Evolutionary conservation across 2,113 vertebrate genomes (phyloP), one percentile per base, ranked within the genome.

Genomic region (Dasyprocta punctata): DNA sequence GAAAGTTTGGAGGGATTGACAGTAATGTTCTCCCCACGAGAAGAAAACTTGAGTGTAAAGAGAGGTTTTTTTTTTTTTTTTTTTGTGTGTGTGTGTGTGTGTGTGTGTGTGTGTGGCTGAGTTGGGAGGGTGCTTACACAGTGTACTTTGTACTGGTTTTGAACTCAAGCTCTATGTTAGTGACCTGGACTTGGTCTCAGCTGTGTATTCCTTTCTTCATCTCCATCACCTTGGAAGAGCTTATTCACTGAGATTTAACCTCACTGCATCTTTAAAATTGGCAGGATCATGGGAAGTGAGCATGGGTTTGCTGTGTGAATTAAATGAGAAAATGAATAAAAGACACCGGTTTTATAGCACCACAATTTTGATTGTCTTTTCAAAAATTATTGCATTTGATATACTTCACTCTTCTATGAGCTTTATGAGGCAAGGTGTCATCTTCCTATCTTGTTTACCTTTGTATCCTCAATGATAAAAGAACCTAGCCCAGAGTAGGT

Each of bases 271-370:
- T 85, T 41, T 90, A 81, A 92, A 94, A 94, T 33, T 77, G n/a
- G 44, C 10, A 61, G 36, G 83, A 54, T 36, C 63, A 60, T 56
- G 41, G 33, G 63, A 92, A 92, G 75, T 73, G 41, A 24, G 20
- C 60, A 36, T 49, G 77, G 47, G 28, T 2, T 7, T 75, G 11
- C 52, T 95, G 11, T 28, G 24, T 73, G 36, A 73, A 56, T 60
- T 65, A 87, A 95, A 67, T 77, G 80, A 93, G 61, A 75, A 94
- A 90, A 56, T 58, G 30, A 44, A 65, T 19, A 47, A 93, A 92
- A 41, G n/a, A 30, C 8, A 28, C 5, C 81, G 89, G 20, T 4
- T 92, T 63, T 96, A 44, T n/a, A 26, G 71, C 16, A 60, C 69
- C 61, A 71, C 2, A 87, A 22, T 75, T 89, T 38, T 89, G 88